A percentile compares a stretch with the other conserved stretches of the same genome.
phyloP scores from a whole-genome alignment of 2,113 vertebrate genomes.

The Mobula birostris region DNA sequence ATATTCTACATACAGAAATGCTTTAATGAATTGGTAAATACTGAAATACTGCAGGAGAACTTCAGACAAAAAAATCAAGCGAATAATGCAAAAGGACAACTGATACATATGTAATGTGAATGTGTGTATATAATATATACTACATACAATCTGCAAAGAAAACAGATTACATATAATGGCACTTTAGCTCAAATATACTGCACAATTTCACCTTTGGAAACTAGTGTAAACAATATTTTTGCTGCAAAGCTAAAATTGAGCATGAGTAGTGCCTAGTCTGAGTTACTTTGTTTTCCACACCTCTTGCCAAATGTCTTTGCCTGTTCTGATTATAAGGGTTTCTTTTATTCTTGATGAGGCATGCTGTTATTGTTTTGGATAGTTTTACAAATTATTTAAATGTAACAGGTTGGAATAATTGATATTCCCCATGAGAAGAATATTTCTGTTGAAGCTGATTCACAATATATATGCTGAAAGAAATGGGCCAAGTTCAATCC shows the following conservation, averaged over 20 bases:
- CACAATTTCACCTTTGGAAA: background rate
- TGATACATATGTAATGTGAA: too few species aligned
- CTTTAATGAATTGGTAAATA: background rate
- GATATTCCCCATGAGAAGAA: background rate
- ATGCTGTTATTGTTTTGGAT: background rate
- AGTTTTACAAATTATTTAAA: background rate
- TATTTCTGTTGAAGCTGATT: background rate
- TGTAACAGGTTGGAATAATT: background rate
- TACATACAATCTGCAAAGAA: too few species aligned
- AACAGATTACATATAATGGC: too few species aligned
- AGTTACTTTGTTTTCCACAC: conserved; percentile 4
- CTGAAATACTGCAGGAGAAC: background rate
- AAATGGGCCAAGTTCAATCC: background rate
- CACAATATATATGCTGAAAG: background rate
- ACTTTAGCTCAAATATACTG: too few species aligned
- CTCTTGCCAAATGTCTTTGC: conserved; percentile 12
- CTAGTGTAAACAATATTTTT: background rate
- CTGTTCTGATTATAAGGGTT: background rate
- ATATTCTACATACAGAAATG: background rate
- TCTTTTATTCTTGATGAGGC: background rate
- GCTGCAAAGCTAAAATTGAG: background rate
- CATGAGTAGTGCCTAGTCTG: background rate
- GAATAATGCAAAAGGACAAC: too few species aligned
- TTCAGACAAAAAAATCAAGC: too few species aligned
- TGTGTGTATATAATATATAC: too few species aligned